phyloP scores from a whole-genome alignment of 1,140 invertebrate genomes.

The Gonioctena quinquepunctata region DNA sequence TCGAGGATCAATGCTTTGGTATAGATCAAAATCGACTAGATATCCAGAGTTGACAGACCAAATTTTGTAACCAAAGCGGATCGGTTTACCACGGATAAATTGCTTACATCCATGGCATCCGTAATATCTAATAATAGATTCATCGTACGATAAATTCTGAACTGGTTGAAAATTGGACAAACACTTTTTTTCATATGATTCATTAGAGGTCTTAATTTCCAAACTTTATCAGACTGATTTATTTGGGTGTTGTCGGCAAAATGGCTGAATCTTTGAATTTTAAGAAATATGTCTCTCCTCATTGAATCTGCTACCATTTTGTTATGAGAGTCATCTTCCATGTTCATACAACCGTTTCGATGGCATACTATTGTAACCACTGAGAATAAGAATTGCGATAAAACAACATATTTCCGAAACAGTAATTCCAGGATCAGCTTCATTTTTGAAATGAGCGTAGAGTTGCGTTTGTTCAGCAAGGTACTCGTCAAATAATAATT shows the following conservation, averaged over 20 bases:
- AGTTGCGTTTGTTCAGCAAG: not conserved
- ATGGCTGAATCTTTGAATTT: not conserved
- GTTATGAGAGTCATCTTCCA: not conserved
- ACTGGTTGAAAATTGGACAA: too few species aligned
- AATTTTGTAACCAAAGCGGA: slow-evolving; percentile 39
- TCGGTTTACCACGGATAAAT: slow-evolving; percentile 34
- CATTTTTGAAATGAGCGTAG: not conserved
- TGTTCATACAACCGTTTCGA: not conserved
- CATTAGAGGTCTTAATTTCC: not conserved
- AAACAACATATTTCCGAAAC: not conserved
- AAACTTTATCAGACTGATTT: not conserved
- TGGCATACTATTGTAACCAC: not conserved
- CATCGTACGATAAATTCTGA: slow-evolving; percentile 22
- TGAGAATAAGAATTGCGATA: not conserved
- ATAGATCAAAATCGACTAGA: slow-evolving; percentile 41
- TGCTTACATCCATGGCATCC: slow-evolving; percentile 14
- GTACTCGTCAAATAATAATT: not conserved
- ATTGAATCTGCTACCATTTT: not conserved
- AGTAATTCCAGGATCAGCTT: not conserved
- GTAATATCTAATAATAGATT: slow-evolving; percentile 44
- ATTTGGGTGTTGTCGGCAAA: slow-evolving; percentile 14
- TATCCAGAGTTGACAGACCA: slow-evolving; percentile 30
- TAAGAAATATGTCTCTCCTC: not conserved
- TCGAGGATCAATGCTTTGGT: slow-evolving; percentile 40
- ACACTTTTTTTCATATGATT: slow-evolving; percentile 22